Evolutionary conservation across 2,888 invertebrate species (phyloP).

Genomic region (Hartigia nigra): DNA sequence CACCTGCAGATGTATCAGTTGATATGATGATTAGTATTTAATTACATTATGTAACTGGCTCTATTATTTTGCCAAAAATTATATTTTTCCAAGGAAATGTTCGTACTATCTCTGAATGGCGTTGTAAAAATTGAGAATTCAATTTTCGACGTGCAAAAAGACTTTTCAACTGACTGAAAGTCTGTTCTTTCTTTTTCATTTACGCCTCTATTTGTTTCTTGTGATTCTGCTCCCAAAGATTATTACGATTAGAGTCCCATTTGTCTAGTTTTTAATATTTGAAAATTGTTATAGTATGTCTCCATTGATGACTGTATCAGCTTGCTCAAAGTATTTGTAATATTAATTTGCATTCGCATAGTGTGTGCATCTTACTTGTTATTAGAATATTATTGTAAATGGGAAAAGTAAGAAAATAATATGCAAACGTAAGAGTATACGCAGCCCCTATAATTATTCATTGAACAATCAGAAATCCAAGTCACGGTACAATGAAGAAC

Average conservation of each 20-base stretch:
- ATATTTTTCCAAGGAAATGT: not conserved
- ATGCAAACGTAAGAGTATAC: not conserved
- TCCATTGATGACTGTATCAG: constrained; percentile 2
- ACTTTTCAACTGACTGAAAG: too few relatives aligned
- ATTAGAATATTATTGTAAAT: not conserved
- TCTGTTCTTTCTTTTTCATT: not conserved
- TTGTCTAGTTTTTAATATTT: not conserved
- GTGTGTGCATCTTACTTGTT: not conserved
- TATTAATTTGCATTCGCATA: constrained; percentile 6
- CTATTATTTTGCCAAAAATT: not conserved
- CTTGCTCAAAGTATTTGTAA: constrained; percentile 19
- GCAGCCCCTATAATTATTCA: not conserved
- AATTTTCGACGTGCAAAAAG: not conserved
- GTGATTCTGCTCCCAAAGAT: not conserved
- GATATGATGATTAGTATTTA: not conserved
- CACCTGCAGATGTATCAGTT: not conserved
- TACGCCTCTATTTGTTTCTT: not conserved
- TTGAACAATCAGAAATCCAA: constrained; percentile 12
- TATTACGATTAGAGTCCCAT: not conserved
- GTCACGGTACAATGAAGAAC: constrained; percentile 14
- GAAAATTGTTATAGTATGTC: not conserved
- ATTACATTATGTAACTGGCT: not conserved
- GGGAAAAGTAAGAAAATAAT: not conserved
- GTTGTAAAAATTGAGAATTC: not conserved
- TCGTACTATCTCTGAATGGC: not conserved